Conservation (phyloP, 30 jellyfish, hydroid and myxozoan species). For the Clytia hemisphaerica region DNA sequence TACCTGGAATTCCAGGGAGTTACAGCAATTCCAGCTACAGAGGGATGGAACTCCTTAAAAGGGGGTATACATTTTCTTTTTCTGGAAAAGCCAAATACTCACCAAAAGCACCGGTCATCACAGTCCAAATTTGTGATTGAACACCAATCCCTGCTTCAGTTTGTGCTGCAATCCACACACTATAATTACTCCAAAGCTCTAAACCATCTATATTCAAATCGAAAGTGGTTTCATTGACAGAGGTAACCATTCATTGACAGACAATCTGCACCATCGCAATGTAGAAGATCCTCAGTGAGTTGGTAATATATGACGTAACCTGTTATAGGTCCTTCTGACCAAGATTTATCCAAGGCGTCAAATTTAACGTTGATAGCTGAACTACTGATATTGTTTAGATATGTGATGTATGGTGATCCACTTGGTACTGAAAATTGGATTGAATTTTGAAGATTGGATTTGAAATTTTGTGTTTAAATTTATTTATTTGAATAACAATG, state of each 20-base stretch:
- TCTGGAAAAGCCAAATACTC: too few species aligned
- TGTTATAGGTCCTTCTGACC: neutral
- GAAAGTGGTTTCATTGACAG: neutral
- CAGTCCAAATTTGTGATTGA: neutral
- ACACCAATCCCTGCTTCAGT: neutral
- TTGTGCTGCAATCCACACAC: constrained; percentile 3
- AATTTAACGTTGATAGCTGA: constrained; percentile 5
- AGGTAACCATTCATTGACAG: neutral
- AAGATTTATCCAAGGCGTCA: neutral
- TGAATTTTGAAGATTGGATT: too few species aligned
- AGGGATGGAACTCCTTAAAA: too few species aligned
- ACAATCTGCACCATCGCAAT: neutral
- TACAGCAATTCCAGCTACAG: too few species aligned
- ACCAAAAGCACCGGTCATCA: constrained; percentile 6
- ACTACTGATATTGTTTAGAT: constrained; percentile 5
- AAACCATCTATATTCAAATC: neutral
- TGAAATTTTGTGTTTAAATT: too few species aligned
- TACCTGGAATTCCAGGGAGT: too few species aligned
- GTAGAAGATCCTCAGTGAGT: neutral
- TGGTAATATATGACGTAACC: constrained; percentile 6
- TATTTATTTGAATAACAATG: too few species aligned
- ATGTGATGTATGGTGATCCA: neutral
- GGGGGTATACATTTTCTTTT: too few species aligned
- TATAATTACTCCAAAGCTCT: neutral
- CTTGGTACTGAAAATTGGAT: too few species aligned